Evolutionary conservation across 2,113 vertebrate species (phyloP).

Genomic region (Lagopus muta): DNA sequence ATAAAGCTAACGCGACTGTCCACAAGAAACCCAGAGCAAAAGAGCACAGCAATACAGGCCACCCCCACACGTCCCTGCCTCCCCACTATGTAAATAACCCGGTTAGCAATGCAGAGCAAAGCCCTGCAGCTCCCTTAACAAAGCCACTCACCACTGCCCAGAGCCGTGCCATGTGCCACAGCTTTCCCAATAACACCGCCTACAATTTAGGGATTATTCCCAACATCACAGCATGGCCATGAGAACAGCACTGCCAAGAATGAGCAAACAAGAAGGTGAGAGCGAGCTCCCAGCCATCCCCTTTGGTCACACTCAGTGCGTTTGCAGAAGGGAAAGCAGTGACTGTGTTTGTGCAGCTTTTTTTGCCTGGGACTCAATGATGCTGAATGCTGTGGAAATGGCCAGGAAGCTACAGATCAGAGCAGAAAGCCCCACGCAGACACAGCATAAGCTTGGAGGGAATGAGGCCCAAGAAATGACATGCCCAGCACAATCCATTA

Average conservation of each 20-base stretch:
- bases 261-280: neutral
- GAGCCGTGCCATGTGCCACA: rapidly evolving
- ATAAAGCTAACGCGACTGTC: neutral
- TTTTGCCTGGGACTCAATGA: neutral
- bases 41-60: neutral
- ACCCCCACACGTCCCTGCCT: neutral
- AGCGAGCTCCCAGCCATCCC: neutral
- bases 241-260: neutral
- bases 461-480: neutral
- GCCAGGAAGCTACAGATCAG: neutral
- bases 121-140: neutral
- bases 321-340: rapidly evolving
- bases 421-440: neutral
- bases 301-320: neutral
- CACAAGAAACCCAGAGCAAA: neutral
- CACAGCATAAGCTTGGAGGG: rapidly evolving
- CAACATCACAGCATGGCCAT: rapidly evolving
- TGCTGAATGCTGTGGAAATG: neutral
- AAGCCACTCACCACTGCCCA: neutral
- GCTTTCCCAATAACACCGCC: neutral
- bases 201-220: neutral
- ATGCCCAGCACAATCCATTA: rapidly evolving
- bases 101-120: neutral
- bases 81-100: neutral
- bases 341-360: neutral